Evolutionary conservation across 1,140 invertebrate species (phyloP).

Genomic region (Bombus huntii): DNA sequence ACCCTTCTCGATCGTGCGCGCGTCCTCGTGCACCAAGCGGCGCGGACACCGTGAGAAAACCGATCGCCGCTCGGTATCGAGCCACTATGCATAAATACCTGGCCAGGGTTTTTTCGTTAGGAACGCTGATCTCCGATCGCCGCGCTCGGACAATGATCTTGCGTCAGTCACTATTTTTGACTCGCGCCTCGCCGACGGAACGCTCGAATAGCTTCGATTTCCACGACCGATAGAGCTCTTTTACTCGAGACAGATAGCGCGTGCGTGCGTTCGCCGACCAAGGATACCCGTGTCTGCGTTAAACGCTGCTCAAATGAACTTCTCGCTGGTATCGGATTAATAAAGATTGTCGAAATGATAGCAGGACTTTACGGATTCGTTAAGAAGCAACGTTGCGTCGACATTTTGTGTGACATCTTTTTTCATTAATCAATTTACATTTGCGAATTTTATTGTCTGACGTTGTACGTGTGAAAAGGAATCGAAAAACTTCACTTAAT

Average conservation of each 20-base stretch:
- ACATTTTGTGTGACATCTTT: too few species aligned
- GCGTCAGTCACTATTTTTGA: conserved; percentile 55
- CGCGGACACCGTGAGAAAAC: conserved; percentile 69
- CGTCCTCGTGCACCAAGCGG: conserved; percentile 52
- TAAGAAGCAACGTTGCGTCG: too few species aligned
- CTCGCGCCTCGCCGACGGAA: conserved; percentile 34
- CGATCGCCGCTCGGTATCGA: conserved; percentile 48
- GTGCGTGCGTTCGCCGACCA: conserved; percentile 30
- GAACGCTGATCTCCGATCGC: conserved; percentile 34
- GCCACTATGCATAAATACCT: conserved; percentile 58
- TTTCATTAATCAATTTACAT: too few species aligned
- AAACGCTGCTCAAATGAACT: background rate
- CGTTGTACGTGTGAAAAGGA: too few species aligned
- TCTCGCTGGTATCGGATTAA: background rate
- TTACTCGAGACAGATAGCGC: conserved; percentile 1
- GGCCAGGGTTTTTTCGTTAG: background rate
- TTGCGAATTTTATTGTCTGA: too few species aligned
- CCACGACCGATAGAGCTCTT: conserved; percentile 28
- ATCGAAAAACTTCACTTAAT: too few species aligned
- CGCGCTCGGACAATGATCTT: conserved; percentile 51
- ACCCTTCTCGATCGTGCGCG: conserved; percentile 46
- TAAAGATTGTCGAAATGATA: background rate
- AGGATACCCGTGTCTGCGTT: conserved; percentile 24
- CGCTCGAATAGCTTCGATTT: conserved; percentile 51
- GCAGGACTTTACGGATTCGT: too few species aligned